Percentiles rank a stretch among this genome's conserved stretches.
Evolutionary conservation across 30 jellyfish, hydroid and myxozoan genomes (phyloP).

Genomic region (Haliclystus octoradiatus): DNA sequence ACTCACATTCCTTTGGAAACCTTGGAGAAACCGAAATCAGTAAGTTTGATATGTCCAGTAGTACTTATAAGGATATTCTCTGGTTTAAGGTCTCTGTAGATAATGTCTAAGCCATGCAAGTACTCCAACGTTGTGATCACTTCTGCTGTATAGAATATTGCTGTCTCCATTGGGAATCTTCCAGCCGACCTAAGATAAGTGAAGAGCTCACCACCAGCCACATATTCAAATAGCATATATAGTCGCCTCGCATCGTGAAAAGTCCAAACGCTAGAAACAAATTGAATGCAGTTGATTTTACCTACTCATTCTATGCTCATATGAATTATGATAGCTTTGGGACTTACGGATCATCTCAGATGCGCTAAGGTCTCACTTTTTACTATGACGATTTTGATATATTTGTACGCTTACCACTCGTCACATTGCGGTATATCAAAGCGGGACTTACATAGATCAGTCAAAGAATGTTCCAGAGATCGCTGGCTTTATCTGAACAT

Average conservation of each 20-base stretch:
- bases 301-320: neutral
- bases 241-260: conserved; percentile 43
- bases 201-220: conserved; percentile 97
- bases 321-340: neutral
- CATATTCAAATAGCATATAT: conserved; percentile 72
- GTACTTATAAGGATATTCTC: conserved; percentile 66
- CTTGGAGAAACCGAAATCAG: conserved; percentile 94
- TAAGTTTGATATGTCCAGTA: conserved; percentile 71
- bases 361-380: neutral
- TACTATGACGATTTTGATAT: no score
- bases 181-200: conserved; percentile 59
- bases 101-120: conserved; percentile 59
- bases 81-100: conserved; percentile 88
- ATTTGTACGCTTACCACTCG: neutral
- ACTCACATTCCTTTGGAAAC: conserved; percentile 73
- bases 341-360: neutral
- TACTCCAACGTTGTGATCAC: conserved; percentile 57
- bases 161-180: conserved; percentile 43
- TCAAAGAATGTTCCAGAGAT: no score
- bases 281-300: neutral
- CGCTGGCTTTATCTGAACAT: no score
- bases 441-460: no score
- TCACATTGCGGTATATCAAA: neutral
- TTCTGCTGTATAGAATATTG: conserved; percentile 75
- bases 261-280: conserved; percentile 62